phyloP scores from a whole-genome alignment of 2,888 invertebrate genomes.

The Ephialtes manifestator region DNA sequence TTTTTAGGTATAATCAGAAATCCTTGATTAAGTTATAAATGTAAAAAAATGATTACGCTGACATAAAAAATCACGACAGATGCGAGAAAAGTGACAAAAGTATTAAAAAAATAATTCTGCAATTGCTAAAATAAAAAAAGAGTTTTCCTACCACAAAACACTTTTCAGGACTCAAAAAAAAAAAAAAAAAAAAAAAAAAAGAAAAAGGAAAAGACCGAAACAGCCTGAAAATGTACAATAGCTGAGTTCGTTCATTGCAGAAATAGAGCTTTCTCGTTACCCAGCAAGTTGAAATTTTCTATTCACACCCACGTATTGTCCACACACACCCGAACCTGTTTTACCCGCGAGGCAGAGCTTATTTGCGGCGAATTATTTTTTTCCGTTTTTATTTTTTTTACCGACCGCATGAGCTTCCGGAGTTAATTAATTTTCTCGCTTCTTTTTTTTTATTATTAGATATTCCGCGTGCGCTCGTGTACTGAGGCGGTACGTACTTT shows the following conservation, averaged over 20 bases:
- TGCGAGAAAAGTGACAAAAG: neutral
- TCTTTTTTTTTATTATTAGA: conserved; percentile 50
- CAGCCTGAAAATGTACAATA: conserved; percentile 26
- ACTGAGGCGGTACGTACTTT: conserved; percentile 1
- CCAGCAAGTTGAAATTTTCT: conserved; percentile 18
- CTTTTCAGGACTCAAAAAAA: too few species aligned
- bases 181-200: neutral
- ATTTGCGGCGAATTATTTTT: conserved; percentile 33
- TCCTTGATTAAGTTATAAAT: too few species aligned
- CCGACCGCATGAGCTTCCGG: conserved; percentile 52
- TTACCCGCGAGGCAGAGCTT: conserved; percentile 36
- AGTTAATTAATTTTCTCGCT: conserved; percentile 67
- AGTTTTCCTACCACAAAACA: neutral
- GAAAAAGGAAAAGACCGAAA: conserved; percentile 14
- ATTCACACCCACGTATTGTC: conserved; percentile 43
- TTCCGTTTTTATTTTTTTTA: conserved; percentile 33
- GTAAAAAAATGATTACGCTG: too few species aligned
- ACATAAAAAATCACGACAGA: neutral
- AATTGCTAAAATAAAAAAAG: neutral
- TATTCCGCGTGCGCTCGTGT: conserved; percentile 24
- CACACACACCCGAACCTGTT: conserved; percentile 2
- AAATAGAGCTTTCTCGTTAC: conserved; percentile 44
- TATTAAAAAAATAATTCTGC: neutral
- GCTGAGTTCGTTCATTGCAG: conserved; percentile 17
- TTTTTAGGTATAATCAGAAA: neutral